Evolutionary conservation across 2,113 vertebrate species (phyloP).

Genomic region (Gambusia affinis): DNA sequence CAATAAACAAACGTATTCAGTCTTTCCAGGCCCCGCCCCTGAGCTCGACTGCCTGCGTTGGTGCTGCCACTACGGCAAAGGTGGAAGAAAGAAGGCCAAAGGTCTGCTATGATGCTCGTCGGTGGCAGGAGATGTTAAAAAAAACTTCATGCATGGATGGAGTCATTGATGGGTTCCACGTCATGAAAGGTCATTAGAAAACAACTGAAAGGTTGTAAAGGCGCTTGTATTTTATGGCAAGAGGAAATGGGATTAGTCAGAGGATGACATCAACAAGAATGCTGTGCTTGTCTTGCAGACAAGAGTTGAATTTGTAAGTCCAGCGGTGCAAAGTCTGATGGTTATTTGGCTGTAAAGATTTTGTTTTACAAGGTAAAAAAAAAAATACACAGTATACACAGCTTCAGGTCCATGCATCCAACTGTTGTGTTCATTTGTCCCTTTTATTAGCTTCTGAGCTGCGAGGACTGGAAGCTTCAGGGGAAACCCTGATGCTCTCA

Average conservation of each 20-base stretch:
- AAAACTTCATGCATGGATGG: constrained; percentile 42
- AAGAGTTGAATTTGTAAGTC: constrained; percentile 3
- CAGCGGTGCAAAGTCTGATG: constrained; percentile 24
- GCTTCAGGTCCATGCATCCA: background rate
- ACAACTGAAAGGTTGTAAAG: constrained; percentile 54
- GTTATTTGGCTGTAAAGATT: background rate
- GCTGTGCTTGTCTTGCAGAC: constrained; percentile 1
- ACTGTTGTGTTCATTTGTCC: background rate
- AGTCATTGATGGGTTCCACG: constrained; percentile 50
- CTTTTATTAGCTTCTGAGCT: background rate
- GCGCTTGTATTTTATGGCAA: constrained; percentile 47
- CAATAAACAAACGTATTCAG: constrained; percentile 73
- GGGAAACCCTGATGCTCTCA: background rate
- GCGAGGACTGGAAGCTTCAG: background rate
- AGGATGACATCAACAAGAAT: constrained; percentile 31
- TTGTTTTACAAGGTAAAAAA: background rate
- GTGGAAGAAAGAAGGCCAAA: constrained; percentile 43
- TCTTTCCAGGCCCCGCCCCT: constrained; percentile 66
- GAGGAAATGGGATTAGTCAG: constrained; percentile 67
- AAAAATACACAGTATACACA: background rate
- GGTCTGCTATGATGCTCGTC: constrained; percentile 14
- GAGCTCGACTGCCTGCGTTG: constrained; percentile 31
- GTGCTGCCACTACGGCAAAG: constrained; percentile 32
- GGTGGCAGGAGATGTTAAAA: constrained; percentile 6
- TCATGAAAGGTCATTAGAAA: constrained; percentile 56